Evolutionary conservation across 2,797 vertebrate species (phyloP), one percentile per base, ranked within the genome.

Genomic region (Falco novaeseelandiae): DNA sequence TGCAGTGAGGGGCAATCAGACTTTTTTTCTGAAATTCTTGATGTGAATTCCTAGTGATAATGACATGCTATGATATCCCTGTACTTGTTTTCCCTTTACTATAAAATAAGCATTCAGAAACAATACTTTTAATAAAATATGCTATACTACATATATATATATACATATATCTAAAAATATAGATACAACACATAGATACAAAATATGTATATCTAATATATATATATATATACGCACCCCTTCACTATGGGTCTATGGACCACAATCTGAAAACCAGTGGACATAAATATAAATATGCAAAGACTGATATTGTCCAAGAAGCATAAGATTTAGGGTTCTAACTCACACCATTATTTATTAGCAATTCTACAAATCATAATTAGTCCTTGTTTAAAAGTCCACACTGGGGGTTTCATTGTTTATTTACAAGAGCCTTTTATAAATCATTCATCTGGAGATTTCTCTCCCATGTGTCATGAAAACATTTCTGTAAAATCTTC

Each of bases 401-500:
- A n/a, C 32, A 15, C 27, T 69, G 58, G 51, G 72, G 54, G 30
- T 93, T 85, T 78, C 73, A 67, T 36, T 90, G 57, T 62, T 91
- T 88, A 90, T 74, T 93, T 94, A 20, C 44, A 91, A 34, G 72
- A 65, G 63, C n/a, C 40, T 34, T 67, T 85, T 54, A 46, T 90
- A 88, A 92, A 95, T 83, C 87, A 74, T 83, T 95, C 61, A 85
- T 54, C 69, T 54, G 29, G 58, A 93, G 58, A 90, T 69, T 91
- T 85, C 54, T 70, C 82, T 89, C 42, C 61, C 57, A 59, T 32
- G 72, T 67, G 55, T 66, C 15, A 0, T 70, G 85, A 81, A 94
- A 93, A 93, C 57, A 77, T 91, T 96, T 74, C 87, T 96, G 77
- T 92, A 90, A 95, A 97, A 90, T 74, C 70, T 57, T 67, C 67